Evolutionary conservation across 64 coral and sea anemone species (phyloP).

Genomic region (Platygyra sinensis): DNA sequence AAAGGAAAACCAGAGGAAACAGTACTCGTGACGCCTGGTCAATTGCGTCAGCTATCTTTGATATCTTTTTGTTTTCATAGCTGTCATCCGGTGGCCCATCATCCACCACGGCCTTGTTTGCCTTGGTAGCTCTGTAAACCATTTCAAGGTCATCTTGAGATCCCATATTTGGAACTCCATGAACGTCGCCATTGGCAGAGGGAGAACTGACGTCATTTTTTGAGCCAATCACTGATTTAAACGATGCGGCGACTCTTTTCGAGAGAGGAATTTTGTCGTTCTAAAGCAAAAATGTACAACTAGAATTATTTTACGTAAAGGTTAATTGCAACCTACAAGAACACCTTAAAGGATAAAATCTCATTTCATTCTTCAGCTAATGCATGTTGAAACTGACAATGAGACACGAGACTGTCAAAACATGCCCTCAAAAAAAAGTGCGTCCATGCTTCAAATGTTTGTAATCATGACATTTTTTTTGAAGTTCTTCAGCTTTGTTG

Average conservation of each 20-base stretch:
- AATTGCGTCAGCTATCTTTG: conserved; percentile 20
- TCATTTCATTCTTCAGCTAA: too few relatives aligned
- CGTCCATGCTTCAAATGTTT: too few relatives aligned
- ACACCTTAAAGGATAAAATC: too few relatives aligned
- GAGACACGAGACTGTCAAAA: too few relatives aligned
- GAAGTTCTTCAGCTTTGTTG: too few relatives aligned
- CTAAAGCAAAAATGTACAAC: not conserved
- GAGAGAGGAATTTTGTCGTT: not conserved
- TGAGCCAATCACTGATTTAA: not conserved
- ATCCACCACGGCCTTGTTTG: not conserved
- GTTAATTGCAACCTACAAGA: too few relatives aligned
- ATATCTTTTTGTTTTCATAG: not conserved
- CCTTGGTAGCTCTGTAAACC: not conserved
- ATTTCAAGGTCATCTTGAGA: not conserved
- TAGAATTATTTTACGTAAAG: too few relatives aligned
- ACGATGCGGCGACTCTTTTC: not conserved
- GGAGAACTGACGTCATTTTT: not conserved
- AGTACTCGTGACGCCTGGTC: conserved; percentile 25
- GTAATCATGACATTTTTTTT: too few relatives aligned
- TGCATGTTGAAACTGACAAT: too few relatives aligned
- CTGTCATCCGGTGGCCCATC: not conserved
- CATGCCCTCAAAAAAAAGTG: too few relatives aligned
- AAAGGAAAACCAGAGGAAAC: conserved; percentile 29
- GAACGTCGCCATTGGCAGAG: not conserved
- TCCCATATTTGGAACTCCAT: not conserved